Evolutionary conservation across 2,888 invertebrate species (phyloP), one percentile per base, ranked within the genome.

Genomic region (Trachelus iudaicus): DNA sequence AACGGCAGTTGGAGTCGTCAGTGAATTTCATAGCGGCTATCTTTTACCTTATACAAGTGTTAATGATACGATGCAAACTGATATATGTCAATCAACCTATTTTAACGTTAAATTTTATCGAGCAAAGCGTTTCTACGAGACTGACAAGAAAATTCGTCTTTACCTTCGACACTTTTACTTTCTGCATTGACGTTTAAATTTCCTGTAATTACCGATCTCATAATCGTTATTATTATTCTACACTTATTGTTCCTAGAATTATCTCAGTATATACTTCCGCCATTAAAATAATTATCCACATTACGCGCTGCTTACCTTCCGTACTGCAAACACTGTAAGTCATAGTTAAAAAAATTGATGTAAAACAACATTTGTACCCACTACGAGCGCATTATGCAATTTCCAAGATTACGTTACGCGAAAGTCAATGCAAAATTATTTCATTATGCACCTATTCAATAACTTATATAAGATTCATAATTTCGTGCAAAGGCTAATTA

Each of bases 231-330:
- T 6, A 56, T 56, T 56, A 56, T 56, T 9, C 80, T 81, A 85
- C 83, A 85, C 83, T 85, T 83, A 84, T 82, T 82, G 78, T 80
- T 80, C 73, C 79, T 81, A 80, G 80, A 81, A 86, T 84, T 82
- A 84, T 84, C 82, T 79, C 79, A 80, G 77, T 81, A 83, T 82
- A 79, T 79, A 83, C 81, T 83, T 81, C 82, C 82, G 80, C 83
- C 81, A 85, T 84, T 84, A 82, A 81, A 78, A 82, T 83, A 83
- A 85, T 84, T 83, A 85, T 82, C 84, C 81, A 79, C 80, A 79
- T 84, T 23, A 56, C 56, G 23, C 9, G 56, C 9, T 56, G 23
- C 56, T 56, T 9, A 23, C 23, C 23, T 56, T 56, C 56, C 9
- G 9, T 23, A 56, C 56, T 56, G 6, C 23, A 0, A 9, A 56